phyloP scores from a whole-genome alignment of 2,113 vertebrate species.

The Bubalus kerabau region DNA sequence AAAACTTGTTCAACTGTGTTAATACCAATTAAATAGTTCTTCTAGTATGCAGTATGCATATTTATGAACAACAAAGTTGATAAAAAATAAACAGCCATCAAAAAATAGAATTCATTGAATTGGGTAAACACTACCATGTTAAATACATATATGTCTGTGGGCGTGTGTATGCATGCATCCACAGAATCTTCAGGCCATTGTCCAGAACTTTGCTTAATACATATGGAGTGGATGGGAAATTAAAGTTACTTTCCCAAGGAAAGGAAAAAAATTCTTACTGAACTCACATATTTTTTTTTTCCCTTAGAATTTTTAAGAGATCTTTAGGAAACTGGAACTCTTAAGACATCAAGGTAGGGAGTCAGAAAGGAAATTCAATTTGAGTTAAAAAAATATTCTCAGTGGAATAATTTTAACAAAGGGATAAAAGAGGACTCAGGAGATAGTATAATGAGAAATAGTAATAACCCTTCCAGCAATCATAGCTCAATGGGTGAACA shows the following conservation, averaged over 20 bases:
- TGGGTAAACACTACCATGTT: not conserved
- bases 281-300: constrained; percentile 16
- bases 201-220: not conserved
- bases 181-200: not conserved
- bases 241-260: not conserved
- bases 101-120: not conserved
- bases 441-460: constrained; percentile 66
- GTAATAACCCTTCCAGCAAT: constrained; percentile 71
- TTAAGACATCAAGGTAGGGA: constrained; percentile 33
- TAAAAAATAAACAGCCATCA: not conserved
- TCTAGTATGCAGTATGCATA: not conserved
- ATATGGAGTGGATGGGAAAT: not conserved
- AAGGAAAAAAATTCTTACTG: not conserved
- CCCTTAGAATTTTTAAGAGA: constrained; percentile 23
- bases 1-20: not conserved
- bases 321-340: constrained; percentile 24
- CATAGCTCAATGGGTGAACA: constrained; percentile 58
- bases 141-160: not conserved
- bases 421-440: constrained; percentile 60
- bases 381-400: constrained; percentile 57
- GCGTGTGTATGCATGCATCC: not conserved
- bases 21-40: not conserved
- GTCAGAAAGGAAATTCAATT: constrained; percentile 63
- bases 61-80: not conserved
- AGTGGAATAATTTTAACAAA: constrained; percentile 58